These are phyloP conservation scores for Cotesia glomerata DNA, from an alignment of 1,140 invertebrate species.

Conservation along the genomic window DNA sequence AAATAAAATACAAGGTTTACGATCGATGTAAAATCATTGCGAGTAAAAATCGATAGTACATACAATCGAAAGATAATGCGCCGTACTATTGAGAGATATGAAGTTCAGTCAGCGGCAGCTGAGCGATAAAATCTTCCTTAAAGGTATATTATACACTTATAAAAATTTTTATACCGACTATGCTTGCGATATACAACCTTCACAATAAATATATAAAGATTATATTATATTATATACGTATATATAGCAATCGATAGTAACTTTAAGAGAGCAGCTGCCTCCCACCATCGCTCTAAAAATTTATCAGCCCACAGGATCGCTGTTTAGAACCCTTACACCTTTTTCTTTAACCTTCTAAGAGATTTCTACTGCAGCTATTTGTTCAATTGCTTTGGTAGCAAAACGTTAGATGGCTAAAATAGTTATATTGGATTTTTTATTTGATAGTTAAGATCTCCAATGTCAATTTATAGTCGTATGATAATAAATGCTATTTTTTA, in stretches of 20 bases:
- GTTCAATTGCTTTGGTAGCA: not conserved
- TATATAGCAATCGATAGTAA: not conserved
- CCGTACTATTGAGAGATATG: slow-evolving; percentile 28
- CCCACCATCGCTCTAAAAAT: slow-evolving; percentile 34
- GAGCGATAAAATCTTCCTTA: slow-evolving; percentile 20
- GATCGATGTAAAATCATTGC: not conserved
- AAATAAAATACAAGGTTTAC: too few relatives aligned
- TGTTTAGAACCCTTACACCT: too few relatives aligned
- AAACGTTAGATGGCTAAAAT: not conserved
- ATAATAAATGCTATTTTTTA: too few relatives aligned
- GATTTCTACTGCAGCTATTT: slow-evolving; percentile 9
- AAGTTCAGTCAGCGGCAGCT: slow-evolving; percentile 39
- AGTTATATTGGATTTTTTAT: too few relatives aligned
- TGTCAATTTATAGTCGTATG: too few relatives aligned
- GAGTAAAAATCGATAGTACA: slow-evolving; percentile 3
- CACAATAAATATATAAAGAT: too few relatives aligned
- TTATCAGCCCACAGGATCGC: slow-evolving; percentile 27
- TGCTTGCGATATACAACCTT: too few relatives aligned
- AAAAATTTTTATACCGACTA: too few relatives aligned
- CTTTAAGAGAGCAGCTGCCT: slow-evolving; percentile 48
- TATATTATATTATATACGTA: not conserved
- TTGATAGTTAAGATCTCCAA: too few relatives aligned
- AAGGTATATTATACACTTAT: not conserved
- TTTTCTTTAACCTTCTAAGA: slow-evolving; percentile 35
- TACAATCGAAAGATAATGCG: slow-evolving; percentile 15